Conservation (phyloP, 2,113 vertebrate genomes). For the Thryonomys swinderianus region DNA sequence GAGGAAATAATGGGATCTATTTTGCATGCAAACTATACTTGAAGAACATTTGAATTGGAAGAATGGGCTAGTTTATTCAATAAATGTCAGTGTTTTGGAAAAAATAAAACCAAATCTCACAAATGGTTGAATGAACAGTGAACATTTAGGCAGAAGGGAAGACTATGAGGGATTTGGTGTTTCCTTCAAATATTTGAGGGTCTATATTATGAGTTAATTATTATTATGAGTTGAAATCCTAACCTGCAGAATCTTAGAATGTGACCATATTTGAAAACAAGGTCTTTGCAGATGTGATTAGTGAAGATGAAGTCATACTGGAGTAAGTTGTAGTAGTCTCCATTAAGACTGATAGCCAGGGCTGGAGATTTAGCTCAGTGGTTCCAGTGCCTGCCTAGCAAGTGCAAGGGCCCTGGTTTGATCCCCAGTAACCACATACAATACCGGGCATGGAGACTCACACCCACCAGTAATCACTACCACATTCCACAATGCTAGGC, state of each 20-base stretch:
- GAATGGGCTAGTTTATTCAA: background rate
- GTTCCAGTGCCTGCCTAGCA: no score
- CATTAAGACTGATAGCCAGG: background rate
- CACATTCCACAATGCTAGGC: no score
- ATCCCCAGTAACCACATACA: no score
- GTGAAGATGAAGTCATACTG: conserved; percentile 13
- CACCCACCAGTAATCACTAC: no score
- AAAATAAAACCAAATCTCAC: background rate
- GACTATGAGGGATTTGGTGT: background rate
- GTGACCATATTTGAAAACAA: background rate
- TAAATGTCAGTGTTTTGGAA: conserved; percentile 22
- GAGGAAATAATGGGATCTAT: background rate
- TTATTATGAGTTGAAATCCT: background rate
- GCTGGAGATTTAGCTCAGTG: no score
- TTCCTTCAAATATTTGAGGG: conserved; percentile 40
- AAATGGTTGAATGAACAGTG: conserved; percentile 6
- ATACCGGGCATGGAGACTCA: no score
- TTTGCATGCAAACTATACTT: background rate
- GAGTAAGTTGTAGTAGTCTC: background rate
- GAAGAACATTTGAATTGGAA: background rate
- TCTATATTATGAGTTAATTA: background rate
- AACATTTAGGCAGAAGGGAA: background rate
- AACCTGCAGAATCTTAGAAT: background rate
- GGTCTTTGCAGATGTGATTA: conserved; percentile 19
- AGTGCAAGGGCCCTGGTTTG: no score